Percentiles rank a stretch among this genome's conserved stretches.
Conservation (phyloP, 2,113 vertebrate species). For the human region DNA sequence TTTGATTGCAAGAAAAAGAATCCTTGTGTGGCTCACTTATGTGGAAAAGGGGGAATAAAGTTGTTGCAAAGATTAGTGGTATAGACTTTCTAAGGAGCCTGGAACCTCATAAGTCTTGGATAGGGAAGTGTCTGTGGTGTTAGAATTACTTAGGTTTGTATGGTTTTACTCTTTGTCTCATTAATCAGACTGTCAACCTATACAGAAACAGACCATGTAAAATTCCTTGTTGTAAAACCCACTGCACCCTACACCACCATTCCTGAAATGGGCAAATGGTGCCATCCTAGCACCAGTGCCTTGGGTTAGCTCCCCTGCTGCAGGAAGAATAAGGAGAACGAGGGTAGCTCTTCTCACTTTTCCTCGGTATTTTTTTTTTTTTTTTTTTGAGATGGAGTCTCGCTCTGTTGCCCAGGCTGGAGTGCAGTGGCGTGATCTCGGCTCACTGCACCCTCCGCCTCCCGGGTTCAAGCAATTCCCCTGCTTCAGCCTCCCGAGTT, state of each 20-base stretch:
- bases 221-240: not conserved
- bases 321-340: not conserved
- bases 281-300: not conserved
- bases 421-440: no score
- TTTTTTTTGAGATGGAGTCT: no score
- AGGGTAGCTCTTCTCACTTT: not conserved
- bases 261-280: not conserved
- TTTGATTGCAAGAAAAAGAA: not conserved
- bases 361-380: not conserved
- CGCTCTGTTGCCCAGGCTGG: no score
- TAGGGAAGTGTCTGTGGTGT: not conserved
- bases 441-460: no score
- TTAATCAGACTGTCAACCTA: not conserved
- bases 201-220: not conserved
- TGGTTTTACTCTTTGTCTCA: not conserved
- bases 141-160: not conserved
- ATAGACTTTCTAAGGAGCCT: not conserved
- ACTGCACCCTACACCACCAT: not conserved
- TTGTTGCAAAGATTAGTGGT: not conserved
- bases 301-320: not conserved
- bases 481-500: no score
- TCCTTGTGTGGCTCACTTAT: not conserved
- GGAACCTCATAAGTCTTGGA: not conserved
- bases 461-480: no score
- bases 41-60: not conserved